phyloP scores from a whole-genome alignment of 2,888 invertebrate genomes.

The Trissolcus brochymenae region DNA sequence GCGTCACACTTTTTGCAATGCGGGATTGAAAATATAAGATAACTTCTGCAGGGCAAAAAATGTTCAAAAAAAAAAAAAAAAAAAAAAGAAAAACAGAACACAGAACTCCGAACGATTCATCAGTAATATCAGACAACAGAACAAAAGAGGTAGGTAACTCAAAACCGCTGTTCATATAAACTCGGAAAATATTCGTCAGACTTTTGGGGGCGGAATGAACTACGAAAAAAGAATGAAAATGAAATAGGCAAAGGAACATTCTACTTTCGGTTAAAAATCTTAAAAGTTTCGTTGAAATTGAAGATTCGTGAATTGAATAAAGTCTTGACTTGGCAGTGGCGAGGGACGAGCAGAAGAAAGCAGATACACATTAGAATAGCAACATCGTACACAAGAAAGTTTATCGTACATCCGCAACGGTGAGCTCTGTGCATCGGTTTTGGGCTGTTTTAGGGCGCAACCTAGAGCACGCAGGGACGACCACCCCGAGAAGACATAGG shows the following conservation, averaged over 20 bases:
- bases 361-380: conserved; percentile 32
- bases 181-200: conserved; percentile 3
- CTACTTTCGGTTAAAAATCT: conserved; percentile 11
- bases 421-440: conserved; percentile 41
- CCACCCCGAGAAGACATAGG: conserved; percentile 69
- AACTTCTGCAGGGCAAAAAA: no score
- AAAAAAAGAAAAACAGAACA: no score
- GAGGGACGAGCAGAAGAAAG: background rate
- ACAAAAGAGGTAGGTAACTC: conserved; percentile 1
- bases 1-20: no score
- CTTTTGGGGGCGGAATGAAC: background rate
- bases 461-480: conserved; percentile 39
- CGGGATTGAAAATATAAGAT: no score
- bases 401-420: conserved; percentile 35
- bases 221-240: conserved; percentile 7
- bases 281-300: conserved; percentile 30
- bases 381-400: conserved; percentile 32
- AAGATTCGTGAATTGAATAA: conserved; percentile 37
- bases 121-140: background rate
- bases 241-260: conserved; percentile 1
- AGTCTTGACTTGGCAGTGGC: background rate
- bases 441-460: conserved; percentile 47
- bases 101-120: no score
- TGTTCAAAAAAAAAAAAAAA: no score
- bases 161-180: background rate